Evolutionary conservation across 2,888 invertebrate genomes (phyloP).

Genomic region (Drosophila borborema): DNA sequence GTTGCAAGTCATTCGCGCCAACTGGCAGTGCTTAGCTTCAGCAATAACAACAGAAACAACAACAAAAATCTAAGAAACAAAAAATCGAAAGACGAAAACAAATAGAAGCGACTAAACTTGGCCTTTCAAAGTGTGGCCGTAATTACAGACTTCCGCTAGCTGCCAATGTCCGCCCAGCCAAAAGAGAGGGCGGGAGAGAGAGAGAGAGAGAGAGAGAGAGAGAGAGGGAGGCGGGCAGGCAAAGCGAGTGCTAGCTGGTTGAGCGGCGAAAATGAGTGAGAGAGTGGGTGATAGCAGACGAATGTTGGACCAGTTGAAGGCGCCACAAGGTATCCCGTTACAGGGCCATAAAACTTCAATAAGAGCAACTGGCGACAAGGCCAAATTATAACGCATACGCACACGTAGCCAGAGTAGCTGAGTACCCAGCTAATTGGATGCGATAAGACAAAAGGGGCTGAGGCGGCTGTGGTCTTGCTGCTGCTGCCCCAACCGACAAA

Average conservation of each 20-base stretch:
- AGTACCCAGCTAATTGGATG: conserved; percentile 67
- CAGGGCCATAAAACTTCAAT: conserved; percentile 73
- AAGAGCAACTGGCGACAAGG: conserved; percentile 63
- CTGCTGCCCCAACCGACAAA: neutral
- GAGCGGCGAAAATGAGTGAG: neutral
- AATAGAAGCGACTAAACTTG: conserved; percentile 39
- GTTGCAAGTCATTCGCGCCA: conserved; percentile 23
- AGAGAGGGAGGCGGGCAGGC: neutral
- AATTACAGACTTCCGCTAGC: conserved; percentile 72
- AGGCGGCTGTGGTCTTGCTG: neutral
- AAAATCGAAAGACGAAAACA: neutral
- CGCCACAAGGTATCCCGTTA: conserved; percentile 80
- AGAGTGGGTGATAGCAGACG: conserved; percentile 15
- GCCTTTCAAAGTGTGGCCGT: conserved; percentile 61
- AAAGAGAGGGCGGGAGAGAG: neutral
- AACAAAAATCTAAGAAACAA: neutral
- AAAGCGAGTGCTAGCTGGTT: neutral
- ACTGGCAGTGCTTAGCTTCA: conserved; percentile 22
- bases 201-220: neutral
- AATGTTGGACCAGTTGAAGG: conserved; percentile 64
- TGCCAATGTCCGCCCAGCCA: conserved; percentile 38
- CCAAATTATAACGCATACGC: conserved; percentile 73
- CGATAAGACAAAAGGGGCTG: conserved; percentile 10
- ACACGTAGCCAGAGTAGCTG: conserved; percentile 50
- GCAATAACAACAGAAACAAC: conserved; percentile 3